Conservation (phyloP, 2,113 vertebrate species). For the Miniopterus natalensis region DNA sequence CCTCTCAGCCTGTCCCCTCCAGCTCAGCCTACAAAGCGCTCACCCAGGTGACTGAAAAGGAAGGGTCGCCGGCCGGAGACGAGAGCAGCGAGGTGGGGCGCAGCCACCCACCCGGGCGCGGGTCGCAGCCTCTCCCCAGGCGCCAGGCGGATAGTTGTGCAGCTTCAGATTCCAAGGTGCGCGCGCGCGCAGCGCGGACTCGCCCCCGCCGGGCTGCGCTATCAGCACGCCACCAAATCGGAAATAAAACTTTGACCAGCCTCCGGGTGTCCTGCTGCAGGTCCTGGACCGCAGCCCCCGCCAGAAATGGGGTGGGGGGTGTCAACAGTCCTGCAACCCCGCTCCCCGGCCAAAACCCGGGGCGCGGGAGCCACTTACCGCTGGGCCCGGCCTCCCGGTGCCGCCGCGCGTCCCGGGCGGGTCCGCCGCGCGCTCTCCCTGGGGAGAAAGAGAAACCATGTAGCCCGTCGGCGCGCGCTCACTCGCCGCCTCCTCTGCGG, state of each 20-base stretch:
- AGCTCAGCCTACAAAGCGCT: conserved; percentile 76
- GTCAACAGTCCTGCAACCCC: not conserved
- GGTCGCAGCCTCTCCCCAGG: not conserved
- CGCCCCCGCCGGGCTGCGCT: conserved; percentile 57
- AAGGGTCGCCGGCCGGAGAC: not conserved
- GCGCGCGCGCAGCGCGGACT: conserved; percentile 57
- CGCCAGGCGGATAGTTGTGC: not conserved
- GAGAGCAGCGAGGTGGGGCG: not conserved
- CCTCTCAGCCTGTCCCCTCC: conserved; percentile 63
- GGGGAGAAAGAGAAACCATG: conserved; percentile 77
- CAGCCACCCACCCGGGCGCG: not conserved
- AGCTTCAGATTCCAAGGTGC: conserved; percentile 57
- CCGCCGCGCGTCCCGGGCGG: conserved; percentile 70
- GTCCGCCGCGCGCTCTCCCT: conserved; percentile 79
- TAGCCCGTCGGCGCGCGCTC: conserved; percentile 70
- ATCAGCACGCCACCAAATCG: conserved; percentile 56
- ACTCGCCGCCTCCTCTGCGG: conserved; percentile 71
- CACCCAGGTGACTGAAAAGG: conserved; percentile 63
- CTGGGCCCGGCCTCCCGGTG: conserved; percentile 56
- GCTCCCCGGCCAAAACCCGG: not conserved
- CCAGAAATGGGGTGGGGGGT: not conserved
- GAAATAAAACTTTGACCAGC: conserved; percentile 80
- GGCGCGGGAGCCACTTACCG: conserved; percentile 74
- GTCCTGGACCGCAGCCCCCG: not conserved
- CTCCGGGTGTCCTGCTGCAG: not conserved